Conservation (phyloP, 2,113 vertebrate genomes). For the Geococcyx californianus region DNA sequence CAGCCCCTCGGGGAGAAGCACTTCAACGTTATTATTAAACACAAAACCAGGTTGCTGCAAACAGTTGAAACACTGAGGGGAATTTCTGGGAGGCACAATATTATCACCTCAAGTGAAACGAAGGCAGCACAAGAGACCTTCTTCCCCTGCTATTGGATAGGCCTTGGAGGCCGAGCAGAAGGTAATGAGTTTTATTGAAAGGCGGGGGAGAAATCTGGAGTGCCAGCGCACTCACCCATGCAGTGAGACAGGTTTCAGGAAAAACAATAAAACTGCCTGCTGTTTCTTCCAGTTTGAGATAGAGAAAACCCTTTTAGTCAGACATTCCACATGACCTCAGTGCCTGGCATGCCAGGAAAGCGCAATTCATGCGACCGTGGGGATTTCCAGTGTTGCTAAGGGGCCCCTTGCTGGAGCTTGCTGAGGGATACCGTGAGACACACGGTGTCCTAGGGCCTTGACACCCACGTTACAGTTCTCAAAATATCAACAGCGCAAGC, state of each 20-base stretch:
- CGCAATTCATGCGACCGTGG: neutral
- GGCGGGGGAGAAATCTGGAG: neutral
- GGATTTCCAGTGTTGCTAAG: slow-evolving; percentile 17
- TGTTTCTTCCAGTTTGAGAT: slow-evolving; percentile 20
- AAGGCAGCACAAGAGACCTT: neutral
- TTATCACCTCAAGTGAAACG: neutral
- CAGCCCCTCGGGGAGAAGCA: neutral
- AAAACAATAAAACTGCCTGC: neutral
- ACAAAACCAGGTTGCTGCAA: neutral
- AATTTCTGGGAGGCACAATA: neutral
- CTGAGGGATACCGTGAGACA: neutral
- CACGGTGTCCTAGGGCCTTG: neutral
- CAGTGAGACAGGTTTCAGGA: neutral
- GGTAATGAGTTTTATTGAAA: neutral
- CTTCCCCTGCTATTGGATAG: neutral
- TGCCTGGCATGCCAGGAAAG: slow-evolving; percentile 24
- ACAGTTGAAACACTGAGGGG: neutral
- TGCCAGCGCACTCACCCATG: neutral
- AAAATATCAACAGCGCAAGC: neutral
- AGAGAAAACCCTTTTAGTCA: slow-evolving; percentile 43
- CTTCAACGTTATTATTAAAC: neutral
- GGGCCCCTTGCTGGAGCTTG: slow-evolving; percentile 4
- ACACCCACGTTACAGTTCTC: neutral
- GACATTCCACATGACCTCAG: slow-evolving; percentile 27
- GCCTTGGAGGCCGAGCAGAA: neutral